Base-by-base conservation (phyloP, 2,888 invertebrate species). In the Macrosoma leucophasiata region DNA sequence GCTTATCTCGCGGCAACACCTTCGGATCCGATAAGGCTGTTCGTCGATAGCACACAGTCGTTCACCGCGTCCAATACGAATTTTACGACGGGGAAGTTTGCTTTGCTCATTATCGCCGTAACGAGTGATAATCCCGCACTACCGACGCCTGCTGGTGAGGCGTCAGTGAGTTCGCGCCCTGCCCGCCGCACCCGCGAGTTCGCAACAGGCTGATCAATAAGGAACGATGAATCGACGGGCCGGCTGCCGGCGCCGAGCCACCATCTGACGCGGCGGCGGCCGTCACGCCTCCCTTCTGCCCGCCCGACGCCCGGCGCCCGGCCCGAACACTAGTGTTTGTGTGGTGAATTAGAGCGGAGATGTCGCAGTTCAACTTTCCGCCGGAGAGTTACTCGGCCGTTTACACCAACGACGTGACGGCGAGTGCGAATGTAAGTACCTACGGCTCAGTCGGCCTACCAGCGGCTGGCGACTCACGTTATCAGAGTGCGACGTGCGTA, bases 371-470 rank as follows among this genome's bases (percentile, higher is more conserved):
- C 58, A 73, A 60, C 52, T 82, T 82, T 50, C 82, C 82, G 36
- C 82, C 82, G 52, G 71, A 79, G 62, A 76, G 66, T 46, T 81
- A 72, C 58, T 82, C 82, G 29, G 79, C 71, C 39, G 62, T 82
- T 46, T 82, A 78, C 56, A 56, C 58, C 55, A 49, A 46, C 57
- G 75, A 72, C 50, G 66, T 56, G 43, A 45, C 50, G 40, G n/a
- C n/a, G n/a, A 60, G 58, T 62, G 61, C 62, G 50, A 73, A 72
- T 65, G 81, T 82, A 62, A 81, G 81, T 81, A 69, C 52, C 42
- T 29, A 41, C 40, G 28, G 29, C 48, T n/a, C n/a, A n/a, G n/a
- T n/a, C n/a, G n/a, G n/a, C n/a, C n/a, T 60, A 60, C 52, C 57
- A 55, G 48, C 48, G 58, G 59, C 51, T 52, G 51, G 49, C 53